These are phyloP conservation scores for Stichodactyla mertensii DNA, from an alignment of 64 coral and sea anemone genomes.

Conservation along the genomic window DNA sequence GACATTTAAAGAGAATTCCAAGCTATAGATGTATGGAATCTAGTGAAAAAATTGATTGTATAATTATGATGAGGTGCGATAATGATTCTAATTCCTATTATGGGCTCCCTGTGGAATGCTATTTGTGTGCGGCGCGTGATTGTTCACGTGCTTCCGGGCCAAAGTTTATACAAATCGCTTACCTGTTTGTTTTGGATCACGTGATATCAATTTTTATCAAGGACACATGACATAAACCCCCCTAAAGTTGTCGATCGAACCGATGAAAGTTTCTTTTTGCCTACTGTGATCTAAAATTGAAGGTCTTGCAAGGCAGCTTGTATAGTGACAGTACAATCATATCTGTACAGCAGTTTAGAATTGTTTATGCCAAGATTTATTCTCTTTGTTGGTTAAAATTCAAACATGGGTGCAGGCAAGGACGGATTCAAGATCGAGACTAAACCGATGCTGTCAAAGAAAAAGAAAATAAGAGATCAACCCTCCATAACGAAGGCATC, in stretches of 20 bases:
- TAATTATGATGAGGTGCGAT: no score
- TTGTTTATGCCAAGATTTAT: neutral
- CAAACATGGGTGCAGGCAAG: conserved; percentile 71
- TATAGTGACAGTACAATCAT: neutral
- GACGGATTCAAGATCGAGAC: conserved; percentile 77
- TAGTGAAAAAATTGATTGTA: no score
- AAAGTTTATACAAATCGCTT: neutral
- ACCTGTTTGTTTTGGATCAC: neutral
- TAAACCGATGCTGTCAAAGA: conserved; percentile 54
- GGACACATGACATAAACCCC: neutral
- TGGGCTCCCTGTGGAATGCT: neutral
- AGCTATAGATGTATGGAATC: no score
- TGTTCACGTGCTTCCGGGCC: conserved; percentile 16
- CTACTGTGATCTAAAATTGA: neutral
- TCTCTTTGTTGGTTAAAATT: neutral
- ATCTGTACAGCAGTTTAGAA: neutral
- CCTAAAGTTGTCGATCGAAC: neutral
- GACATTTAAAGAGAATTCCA: no score
- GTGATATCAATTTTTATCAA: conserved; percentile 2
- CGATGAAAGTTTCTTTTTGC: neutral
- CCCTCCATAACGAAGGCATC: conserved; percentile 26
- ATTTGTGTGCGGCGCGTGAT: neutral
- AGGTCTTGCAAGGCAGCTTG: neutral
- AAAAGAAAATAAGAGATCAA: conserved; percentile 22
- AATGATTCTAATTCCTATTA: neutral